Base-by-base conservation (phyloP, 2,888 invertebrate species). In the Oxyteleia sp. region DNA sequence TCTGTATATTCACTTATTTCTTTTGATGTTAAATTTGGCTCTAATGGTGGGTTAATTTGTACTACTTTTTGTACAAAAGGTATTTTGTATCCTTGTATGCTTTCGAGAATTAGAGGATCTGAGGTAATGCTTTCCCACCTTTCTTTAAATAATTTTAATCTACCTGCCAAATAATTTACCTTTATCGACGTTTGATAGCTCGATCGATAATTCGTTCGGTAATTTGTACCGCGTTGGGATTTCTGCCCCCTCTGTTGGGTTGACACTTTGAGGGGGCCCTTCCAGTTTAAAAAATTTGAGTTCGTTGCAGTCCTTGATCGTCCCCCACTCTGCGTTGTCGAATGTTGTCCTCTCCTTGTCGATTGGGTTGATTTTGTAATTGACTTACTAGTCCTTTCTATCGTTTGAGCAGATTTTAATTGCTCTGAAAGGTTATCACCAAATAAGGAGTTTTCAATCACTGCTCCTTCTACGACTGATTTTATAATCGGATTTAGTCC, bases 121-220 rank as follows among this genome's bases (percentile, higher is more conserved):
- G 20, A 23, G 8, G 29, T 53, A 23, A 29, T 53, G 15, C 8
- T 13, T 29, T 26, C 7, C 53, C 53, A 53, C 23, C 23, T 29
- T 53, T 53, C 29, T 1, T 5, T 4, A 23, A 53, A 68, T 0
- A 23, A 26, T 15, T 53, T 68, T 41, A 68, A 35, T 43, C 53
- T 49, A 5, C 66, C 66, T 38, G 53, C 38, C 18, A 26, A 26
- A 26, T 32, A 32, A 7, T 15, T 59, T 59, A 23, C 13, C 23
- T 51, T 13, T 2, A 5, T 32, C 32, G 4, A 32, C 32, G 4
- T 32, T 32, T 10, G 32, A 32, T 32, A 32, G 32, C 32, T 32
- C 32, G 32, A 8, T 8, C 8, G 4, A 8, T 32, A 32, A 32
- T 32, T 26, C 26, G 18, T 45, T 45, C 45, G 45, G 16, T 45